These are phyloP conservation scores for Rhagonycha fulva DNA, from an alignment of 2,888 invertebrate genomes.

Conservation along the genomic window DNA sequence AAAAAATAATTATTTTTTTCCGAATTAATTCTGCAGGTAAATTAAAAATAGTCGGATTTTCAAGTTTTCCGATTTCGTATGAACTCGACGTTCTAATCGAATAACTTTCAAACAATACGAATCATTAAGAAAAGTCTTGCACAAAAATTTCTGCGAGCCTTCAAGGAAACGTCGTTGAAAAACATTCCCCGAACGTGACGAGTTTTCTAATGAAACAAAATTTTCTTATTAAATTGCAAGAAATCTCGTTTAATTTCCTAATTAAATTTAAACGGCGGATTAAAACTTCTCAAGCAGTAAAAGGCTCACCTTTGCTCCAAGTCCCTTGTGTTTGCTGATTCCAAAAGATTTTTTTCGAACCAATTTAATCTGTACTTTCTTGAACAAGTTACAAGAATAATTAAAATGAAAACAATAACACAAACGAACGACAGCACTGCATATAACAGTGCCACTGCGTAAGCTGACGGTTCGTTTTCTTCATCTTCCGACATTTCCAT, in stretches of 20 bases:
- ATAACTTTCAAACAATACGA: no score
- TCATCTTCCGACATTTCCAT: slow-evolving; percentile 32
- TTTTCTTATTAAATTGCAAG: not conserved
- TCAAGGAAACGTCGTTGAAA: no score
- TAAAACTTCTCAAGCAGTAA: not conserved
- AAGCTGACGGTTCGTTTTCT: slow-evolving; percentile 32
- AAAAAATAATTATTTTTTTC: no score
- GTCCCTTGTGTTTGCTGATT: slow-evolving; percentile 56
- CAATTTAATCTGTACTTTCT: slow-evolving; percentile 61
- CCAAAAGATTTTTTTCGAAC: slow-evolving; percentile 63
- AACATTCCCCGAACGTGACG: no score
- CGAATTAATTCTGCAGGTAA: no score
- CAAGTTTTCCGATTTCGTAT: no score
- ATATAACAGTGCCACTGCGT: slow-evolving; percentile 52
- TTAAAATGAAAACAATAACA: slow-evolving; percentile 54
- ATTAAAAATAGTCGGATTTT: no score
- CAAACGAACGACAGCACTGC: slow-evolving; percentile 58
- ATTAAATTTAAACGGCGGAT: not conserved
- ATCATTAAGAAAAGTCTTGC: no score
- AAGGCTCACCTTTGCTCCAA: slow-evolving; percentile 51
- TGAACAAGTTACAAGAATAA: slow-evolving; percentile 60
- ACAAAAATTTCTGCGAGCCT: no score
- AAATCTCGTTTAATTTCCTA: not conserved
- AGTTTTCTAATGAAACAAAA: not conserved
- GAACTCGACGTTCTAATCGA: no score